Evolutionary conservation across 2,113 vertebrate genomes (phyloP), one percentile per base, ranked within the genome.

Genomic region (Turnix velox): DNA sequence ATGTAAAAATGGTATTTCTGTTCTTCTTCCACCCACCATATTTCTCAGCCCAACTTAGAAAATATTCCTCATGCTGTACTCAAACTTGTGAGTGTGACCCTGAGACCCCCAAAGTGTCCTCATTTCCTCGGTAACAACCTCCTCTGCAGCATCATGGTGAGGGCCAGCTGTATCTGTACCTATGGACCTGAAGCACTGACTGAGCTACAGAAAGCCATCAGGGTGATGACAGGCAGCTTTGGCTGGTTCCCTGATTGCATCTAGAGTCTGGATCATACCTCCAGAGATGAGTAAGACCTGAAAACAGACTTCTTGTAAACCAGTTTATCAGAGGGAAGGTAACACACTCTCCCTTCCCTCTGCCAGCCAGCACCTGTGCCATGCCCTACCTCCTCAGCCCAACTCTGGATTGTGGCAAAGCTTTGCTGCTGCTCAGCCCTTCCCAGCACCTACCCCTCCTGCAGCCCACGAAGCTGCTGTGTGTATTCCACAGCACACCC

Each of bases 321-420:
- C 72, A 46, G 52, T 24, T 49, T 18, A 63, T 28, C 0, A 48
- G 35, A 63, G 11, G 39, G 33, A 45, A 45, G 10, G 15, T 18
- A 12, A 74, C 0, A 2, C 5, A 48, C 51, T 25, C 27, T 46
- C 2, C 2, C 68, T 19, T 43, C 35, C 19, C 65, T 61, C 35
- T 39, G n/a, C 46, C 71, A 72, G 76, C 0, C 0, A 23, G 35
- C 20, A 20, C 2, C n/a, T 4, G n/a, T 19, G 9, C 73, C 19
- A 6, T 30, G 45, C 25, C 19, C 6, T 30, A 39, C 25, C 43
- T 45, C 35, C 39, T 35, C 72, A 37, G 62, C 71, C 58, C 9
- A 39, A 0, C 0, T 8, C 33, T 31, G 5, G 1, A 1, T 0
- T 7, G 17, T 4, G 11, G 45, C 19, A 20, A 23, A 10, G 20